Evolutionary conservation across 2,888 invertebrate genomes (phyloP).

Genomic region (Xanthorhoe designata): DNA sequence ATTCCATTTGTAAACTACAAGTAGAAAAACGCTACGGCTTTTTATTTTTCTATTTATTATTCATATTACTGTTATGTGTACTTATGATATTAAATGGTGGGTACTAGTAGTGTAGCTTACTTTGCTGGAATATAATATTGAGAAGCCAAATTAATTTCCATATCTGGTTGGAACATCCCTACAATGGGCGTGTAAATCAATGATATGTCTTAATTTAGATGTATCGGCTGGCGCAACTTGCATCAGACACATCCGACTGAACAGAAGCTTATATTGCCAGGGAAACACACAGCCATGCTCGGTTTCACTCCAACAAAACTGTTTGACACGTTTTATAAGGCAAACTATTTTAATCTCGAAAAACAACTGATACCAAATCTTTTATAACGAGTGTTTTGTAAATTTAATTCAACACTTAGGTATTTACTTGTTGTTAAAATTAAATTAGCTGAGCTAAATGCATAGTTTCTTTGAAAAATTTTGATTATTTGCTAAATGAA

Average conservation of each 20-base stretch:
- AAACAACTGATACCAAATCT: background rate
- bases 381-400: background rate
- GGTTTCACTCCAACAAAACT: background rate
- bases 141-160: slow-evolving; percentile 13
- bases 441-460: background rate
- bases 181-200: slow-evolving; percentile 35
- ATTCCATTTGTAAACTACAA: background rate
- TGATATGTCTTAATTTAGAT: slow-evolving; percentile 41
- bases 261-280: slow-evolving; percentile 53
- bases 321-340: background rate
- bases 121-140: slow-evolving; percentile 3
- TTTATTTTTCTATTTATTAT: too few relatives aligned
- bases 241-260: slow-evolving; percentile 53
- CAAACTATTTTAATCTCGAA: background rate
- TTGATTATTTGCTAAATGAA: slow-evolving; percentile 6
- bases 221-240: slow-evolving; percentile 45
- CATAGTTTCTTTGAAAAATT: slow-evolving; percentile 2
- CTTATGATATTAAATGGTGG: too few relatives aligned
- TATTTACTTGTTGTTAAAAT: background rate
- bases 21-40: too few relatives aligned
- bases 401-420: background rate
- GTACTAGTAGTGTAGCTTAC: background rate
- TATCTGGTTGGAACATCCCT: slow-evolving; percentile 18
- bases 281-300: slow-evolving; percentile 17
- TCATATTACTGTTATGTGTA: background rate